A percentile compares a stretch with the other conserved stretches of the same genome.
Conservation (phyloP, 2,113 vertebrate genomes). For the Equus przewalskii region DNA sequence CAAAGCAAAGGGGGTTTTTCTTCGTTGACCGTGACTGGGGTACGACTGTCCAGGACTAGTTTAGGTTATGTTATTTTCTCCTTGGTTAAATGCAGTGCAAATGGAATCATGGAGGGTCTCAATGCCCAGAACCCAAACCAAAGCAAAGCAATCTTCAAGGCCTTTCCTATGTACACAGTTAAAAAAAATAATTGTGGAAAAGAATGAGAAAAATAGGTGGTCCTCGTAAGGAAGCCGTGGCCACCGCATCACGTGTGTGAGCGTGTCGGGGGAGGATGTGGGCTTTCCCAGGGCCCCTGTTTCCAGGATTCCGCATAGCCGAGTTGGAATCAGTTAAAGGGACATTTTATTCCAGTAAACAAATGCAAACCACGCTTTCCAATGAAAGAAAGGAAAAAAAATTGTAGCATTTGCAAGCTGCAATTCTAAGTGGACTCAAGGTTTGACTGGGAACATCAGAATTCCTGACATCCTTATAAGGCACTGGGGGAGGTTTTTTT, state of each 20-base stretch:
- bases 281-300: rapidly evolving
- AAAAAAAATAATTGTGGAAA: neutral
- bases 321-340: neutral
- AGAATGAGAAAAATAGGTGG: rapidly evolving
- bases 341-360: neutral
- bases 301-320: rapidly evolving
- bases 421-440: neutral
- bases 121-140: neutral
- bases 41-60: constrained; percentile 27
- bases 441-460: neutral
- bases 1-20: constrained; percentile 58
- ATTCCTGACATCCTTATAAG: neutral
- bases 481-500: rapidly evolving
- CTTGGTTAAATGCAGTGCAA: constrained; percentile 18
- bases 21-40: neutral
- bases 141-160: neutral
- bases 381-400: neutral
- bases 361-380: neutral
- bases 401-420: neutral
- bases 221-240: rapidly evolving
- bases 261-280: neutral
- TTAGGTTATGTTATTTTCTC: constrained; percentile 54
- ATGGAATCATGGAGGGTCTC: neutral
- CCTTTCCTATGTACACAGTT: neutral
- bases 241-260: rapidly evolving